Conservation (phyloP, 2,888 invertebrate genomes). For the Lasioglossum marginatum region DNA sequence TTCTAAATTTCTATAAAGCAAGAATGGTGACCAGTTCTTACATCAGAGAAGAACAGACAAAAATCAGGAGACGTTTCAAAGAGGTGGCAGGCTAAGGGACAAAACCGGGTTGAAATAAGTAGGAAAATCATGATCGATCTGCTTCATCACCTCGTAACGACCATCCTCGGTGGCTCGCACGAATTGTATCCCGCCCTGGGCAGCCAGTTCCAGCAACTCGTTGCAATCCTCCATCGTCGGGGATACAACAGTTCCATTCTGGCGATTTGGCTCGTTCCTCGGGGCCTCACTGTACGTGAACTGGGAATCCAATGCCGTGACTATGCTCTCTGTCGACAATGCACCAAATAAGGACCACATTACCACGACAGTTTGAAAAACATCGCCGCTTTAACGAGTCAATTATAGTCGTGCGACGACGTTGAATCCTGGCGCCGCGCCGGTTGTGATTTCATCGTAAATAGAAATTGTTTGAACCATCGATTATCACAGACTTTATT, state of each 20-base stretch:
- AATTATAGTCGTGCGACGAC: constrained; percentile 44
- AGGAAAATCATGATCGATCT: neutral
- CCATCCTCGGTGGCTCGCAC: constrained; percentile 84
- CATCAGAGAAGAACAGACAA: neutral
- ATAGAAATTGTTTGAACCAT: neutral
- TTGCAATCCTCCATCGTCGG: constrained; percentile 78
- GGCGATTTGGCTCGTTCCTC: constrained; percentile 57
- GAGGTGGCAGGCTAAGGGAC: neutral
- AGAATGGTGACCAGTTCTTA: neutral
- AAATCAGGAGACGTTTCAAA: neutral
- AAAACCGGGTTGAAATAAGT: neutral
- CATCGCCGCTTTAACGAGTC: constrained; percentile 48
- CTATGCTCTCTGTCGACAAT: constrained; percentile 68
- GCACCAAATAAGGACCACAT: constrained; percentile 42
- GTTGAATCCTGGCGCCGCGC: neutral
- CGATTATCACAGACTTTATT: neutral
- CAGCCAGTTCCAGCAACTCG: constrained; percentile 82
- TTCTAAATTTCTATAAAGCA: neutral
- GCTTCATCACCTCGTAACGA: constrained; percentile 82
- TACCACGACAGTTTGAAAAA: constrained; percentile 40
- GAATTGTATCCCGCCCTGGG: constrained; percentile 83
- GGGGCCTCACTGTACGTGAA: constrained; percentile 66
- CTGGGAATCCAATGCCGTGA: constrained; percentile 73
- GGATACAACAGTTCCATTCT: constrained; percentile 50
- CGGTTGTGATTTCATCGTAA: neutral